Conservation (phyloP, 1,140 invertebrate genomes). For the Coenobita brevimanus region DNA sequence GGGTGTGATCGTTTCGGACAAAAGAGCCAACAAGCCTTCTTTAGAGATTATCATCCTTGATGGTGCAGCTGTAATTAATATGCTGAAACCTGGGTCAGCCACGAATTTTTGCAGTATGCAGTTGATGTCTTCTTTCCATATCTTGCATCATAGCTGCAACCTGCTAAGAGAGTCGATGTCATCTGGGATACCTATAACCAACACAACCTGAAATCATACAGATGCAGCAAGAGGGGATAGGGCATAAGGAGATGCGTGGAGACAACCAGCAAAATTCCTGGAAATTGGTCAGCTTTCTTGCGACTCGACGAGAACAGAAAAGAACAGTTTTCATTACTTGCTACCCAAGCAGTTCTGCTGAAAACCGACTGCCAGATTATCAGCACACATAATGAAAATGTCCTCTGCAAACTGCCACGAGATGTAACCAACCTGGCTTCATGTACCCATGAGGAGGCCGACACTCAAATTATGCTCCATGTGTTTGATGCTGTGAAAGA, state of each 20-base stretch:
- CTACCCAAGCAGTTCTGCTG: too few relatives aligned
- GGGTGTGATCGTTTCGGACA: too few relatives aligned
- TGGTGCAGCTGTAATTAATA: too few relatives aligned
- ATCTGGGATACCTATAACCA: neutral
- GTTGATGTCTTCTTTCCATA: too few relatives aligned
- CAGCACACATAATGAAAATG: neutral
- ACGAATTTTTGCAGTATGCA: too few relatives aligned
- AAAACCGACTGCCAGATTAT: neutral
- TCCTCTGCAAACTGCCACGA: neutral
- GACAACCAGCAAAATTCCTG: neutral
- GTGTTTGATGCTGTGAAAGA: constrained; percentile 1
- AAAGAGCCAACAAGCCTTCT: too few relatives aligned
- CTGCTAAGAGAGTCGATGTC: too few relatives aligned
- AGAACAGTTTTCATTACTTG: too few relatives aligned
- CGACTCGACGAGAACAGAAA: neutral
- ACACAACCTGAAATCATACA: neutral
- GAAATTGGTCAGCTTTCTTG: neutral
- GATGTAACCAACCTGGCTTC: neutral
- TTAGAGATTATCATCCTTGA: too few relatives aligned
- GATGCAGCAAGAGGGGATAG: neutral
- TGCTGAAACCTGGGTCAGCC: too few relatives aligned
- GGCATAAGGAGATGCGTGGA: neutral
- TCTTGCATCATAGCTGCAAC: too few relatives aligned
- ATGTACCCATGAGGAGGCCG: constrained; percentile 23
- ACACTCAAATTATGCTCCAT: constrained; percentile 9